These are phyloP conservation scores for Coenobita brevimanus DNA, from an alignment of 1,140 invertebrate species.

Conservation along the genomic window DNA sequence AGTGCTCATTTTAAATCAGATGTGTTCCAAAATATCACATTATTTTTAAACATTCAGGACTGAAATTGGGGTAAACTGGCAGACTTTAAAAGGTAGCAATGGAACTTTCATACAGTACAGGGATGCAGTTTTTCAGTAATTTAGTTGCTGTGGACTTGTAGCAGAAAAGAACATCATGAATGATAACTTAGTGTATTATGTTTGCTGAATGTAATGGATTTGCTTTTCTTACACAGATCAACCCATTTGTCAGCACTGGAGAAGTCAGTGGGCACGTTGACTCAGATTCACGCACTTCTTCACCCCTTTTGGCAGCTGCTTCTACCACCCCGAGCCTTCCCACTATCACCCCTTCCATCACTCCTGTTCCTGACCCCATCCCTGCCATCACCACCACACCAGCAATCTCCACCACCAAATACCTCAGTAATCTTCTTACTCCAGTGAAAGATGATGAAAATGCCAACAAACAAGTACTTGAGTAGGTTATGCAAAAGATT, in stretches of 20 bases:
- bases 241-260: slow-evolving; percentile 47
- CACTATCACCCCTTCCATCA: slow-evolving; percentile 10
- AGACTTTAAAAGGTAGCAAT: too few relatives aligned
- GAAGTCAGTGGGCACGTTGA: not conserved
- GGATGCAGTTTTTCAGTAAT: too few relatives aligned
- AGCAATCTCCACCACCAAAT: slow-evolving; percentile 39
- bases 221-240: slow-evolving; percentile 23
- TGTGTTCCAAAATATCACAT: too few relatives aligned
- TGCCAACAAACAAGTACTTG: slow-evolving; percentile 39
- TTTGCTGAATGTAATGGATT: not conserved
- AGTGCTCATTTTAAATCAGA: too few relatives aligned
- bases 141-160: too few relatives aligned
- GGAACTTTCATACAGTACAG: too few relatives aligned
- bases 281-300: slow-evolving; percentile 26
- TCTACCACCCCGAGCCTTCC: slow-evolving; percentile 38
- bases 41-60: too few relatives aligned
- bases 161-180: not conserved
- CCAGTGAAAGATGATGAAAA: slow-evolving; percentile 35
- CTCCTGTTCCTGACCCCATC: not conserved
- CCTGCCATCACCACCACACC: not conserved
- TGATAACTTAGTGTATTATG: not conserved
- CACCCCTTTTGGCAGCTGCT: slow-evolving; percentile 39
- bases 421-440: slow-evolving; percentile 37
- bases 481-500: too few relatives aligned
- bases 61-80: too few relatives aligned